Evolutionary conservation across 2,113 vertebrate genomes (phyloP).

Genomic region (Nycticebus coucang): DNA sequence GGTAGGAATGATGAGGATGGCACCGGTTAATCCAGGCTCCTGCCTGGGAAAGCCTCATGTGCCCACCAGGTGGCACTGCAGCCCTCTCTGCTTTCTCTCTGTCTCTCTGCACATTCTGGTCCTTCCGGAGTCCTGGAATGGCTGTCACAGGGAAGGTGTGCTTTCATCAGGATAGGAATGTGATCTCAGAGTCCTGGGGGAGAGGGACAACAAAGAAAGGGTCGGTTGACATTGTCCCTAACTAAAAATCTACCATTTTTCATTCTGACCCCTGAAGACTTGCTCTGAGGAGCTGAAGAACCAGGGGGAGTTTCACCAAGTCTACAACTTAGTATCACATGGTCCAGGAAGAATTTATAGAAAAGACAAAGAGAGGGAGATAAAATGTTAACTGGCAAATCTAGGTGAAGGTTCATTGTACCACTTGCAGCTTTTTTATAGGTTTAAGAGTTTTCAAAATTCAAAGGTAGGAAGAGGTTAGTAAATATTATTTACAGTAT

Average conservation of each 20-base stretch:
- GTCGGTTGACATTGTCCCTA: accelerated
- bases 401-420: not conserved
- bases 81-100: not conserved
- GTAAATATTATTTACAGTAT: not conserved
- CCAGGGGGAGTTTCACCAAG: not conserved
- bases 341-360: not conserved
- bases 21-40: too few species aligned
- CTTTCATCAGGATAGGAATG: not conserved
- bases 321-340: not conserved
- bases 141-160: not conserved
- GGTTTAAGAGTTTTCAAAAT: not conserved
- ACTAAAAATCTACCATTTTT: not conserved
- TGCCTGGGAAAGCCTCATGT: not conserved
- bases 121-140: too few species aligned
- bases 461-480: not conserved
- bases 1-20: too few species aligned
- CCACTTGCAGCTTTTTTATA: not conserved
- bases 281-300: not conserved
- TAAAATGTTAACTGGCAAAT: not conserved
- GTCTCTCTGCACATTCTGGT: accelerated
- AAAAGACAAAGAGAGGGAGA: not conserved
- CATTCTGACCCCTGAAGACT: not conserved
- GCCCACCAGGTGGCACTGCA: not conserved
- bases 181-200: not conserved
- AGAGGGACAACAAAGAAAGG: not conserved